These are phyloP conservation scores for Zaprionus ornatus DNA, from an alignment of 1,140 invertebrate species.

Conservation along the genomic window DNA sequence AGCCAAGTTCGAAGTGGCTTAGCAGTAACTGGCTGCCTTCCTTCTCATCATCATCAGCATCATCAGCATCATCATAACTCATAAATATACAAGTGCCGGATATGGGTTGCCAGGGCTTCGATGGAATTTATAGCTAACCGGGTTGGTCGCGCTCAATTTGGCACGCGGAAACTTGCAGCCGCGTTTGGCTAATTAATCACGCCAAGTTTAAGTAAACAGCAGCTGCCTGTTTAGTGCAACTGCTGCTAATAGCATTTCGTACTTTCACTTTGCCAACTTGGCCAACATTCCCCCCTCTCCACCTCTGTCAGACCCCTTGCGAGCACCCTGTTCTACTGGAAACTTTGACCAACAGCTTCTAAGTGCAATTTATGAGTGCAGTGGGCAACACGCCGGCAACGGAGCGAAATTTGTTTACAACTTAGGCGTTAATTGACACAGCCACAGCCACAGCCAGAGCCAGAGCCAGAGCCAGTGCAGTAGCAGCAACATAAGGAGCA, in stretches of 20 bases:
- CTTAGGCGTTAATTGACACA: slow-evolving; percentile 79
- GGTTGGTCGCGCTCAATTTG: slow-evolving; percentile 2
- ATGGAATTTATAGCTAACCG: not conserved
- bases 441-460: slow-evolving; percentile 55
- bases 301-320: not conserved
- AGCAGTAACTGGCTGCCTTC: slow-evolving; percentile 9
- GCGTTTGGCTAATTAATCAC: slow-evolving; percentile 52
- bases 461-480: slow-evolving; percentile 55
- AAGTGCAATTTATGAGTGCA: slow-evolving; percentile 81
- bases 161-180: slow-evolving; percentile 13
- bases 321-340: slow-evolving; percentile 7
- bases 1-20: slow-evolving; percentile 19
- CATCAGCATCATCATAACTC: slow-evolving; percentile 32
- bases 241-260: slow-evolving; percentile 67
- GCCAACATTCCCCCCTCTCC: not conserved
- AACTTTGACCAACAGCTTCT: slow-evolving; percentile 53
- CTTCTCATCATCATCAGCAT: not conserved
- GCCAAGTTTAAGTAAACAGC: slow-evolving; percentile 69
- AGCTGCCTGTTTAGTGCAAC: slow-evolving; percentile 60
- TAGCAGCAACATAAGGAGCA: slow-evolving; percentile 3
- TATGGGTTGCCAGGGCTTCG: not conserved
- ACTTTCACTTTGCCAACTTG: slow-evolving; percentile 63
- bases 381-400: slow-evolving; percentile 50
- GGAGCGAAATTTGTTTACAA: slow-evolving; percentile 78
- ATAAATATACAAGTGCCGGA: not conserved